Base-by-base conservation (phyloP, 2,113 vertebrate genomes). In the Candoia aspera region DNA sequence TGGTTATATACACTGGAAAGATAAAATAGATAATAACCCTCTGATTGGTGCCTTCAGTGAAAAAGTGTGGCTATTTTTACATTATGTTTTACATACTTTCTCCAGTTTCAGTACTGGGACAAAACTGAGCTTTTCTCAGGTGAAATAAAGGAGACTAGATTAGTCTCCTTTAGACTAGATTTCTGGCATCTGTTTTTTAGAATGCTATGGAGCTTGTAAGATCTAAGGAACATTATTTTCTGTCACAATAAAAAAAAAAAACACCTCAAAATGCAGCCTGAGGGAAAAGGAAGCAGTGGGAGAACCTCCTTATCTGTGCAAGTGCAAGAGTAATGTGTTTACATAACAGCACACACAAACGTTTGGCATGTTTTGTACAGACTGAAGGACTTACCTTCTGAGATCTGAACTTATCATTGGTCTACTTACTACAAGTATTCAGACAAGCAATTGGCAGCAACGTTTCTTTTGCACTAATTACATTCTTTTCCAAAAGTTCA, bases 401-500 rank as follows among this genome's bases (percentile, higher is more conserved):
- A 95, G 95, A 95, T 86, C 93, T 94, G 95, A 96, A 96, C 96
- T 96, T 95, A 95, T 92, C 96, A 93, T 46, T 42, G 92, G 87
- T 96, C 93, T 95, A 90, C 93, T 95, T 86, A 95, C 93, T 24
- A 87, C 60, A 95, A 93, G 95, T 93, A 95, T 59, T 92, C 93
- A 96, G 96, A 97, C 95, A 96, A 94, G 93, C 95, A 95, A 94
- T 92, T 96, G 96, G 97, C 95, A 97, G 96, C 6, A 2, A 97
- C 95, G 96, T 96, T 97, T 97, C 96, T 97, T 95, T 94, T 97
- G 95, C 96, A 94, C 97, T 97, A 98, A 98, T 98, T 97, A 96
- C 97, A 97, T 97, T 97, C 96, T 97, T 97, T 97, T 96, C 97
- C 95, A 97, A 97, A 98, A 98, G 97, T 97, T 97, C 97, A 97